These are phyloP conservation scores for Sipha flava DNA, from an alignment of 1,140 invertebrate species.

Conservation along the genomic window DNA sequence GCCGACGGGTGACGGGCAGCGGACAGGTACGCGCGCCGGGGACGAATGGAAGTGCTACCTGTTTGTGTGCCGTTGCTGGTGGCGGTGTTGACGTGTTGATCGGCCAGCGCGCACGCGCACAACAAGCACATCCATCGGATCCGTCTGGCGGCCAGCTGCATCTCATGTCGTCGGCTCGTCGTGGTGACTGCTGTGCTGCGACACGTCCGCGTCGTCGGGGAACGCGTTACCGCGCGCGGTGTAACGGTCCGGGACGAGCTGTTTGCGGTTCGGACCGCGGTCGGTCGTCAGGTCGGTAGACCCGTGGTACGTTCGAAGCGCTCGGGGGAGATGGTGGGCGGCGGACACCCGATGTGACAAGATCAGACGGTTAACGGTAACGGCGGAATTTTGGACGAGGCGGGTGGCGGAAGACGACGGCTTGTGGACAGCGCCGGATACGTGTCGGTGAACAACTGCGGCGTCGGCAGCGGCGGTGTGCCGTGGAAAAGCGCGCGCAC, in stretches of 20 bases:
- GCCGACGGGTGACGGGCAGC: no score
- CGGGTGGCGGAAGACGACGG: background rate
- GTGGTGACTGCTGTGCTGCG: background rate
- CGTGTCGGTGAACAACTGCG: background rate
- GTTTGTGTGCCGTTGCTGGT: constrained; percentile 11
- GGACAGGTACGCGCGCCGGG: no score
- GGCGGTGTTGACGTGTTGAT: background rate
- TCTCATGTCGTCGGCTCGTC: constrained; percentile 24
- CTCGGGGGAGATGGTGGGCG: no score
- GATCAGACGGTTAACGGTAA: no score
- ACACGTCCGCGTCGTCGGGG: background rate
- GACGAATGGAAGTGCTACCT: constrained; percentile 15
- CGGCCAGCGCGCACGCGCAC: constrained; percentile 24
- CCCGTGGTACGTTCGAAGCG: no score
- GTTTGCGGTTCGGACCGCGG: background rate
- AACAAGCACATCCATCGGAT: constrained; percentile 26
- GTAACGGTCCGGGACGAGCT: background rate
- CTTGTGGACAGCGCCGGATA: background rate
- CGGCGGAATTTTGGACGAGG: background rate
- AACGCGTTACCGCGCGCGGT: no score
- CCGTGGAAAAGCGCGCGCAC: background rate
- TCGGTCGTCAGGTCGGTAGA: no score
- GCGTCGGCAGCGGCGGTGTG: background rate
- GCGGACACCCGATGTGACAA: no score
- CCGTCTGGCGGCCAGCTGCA: constrained; percentile 24